Conservation (phyloP, 2,888 invertebrate species). For the Eumerus sabulonum region DNA sequence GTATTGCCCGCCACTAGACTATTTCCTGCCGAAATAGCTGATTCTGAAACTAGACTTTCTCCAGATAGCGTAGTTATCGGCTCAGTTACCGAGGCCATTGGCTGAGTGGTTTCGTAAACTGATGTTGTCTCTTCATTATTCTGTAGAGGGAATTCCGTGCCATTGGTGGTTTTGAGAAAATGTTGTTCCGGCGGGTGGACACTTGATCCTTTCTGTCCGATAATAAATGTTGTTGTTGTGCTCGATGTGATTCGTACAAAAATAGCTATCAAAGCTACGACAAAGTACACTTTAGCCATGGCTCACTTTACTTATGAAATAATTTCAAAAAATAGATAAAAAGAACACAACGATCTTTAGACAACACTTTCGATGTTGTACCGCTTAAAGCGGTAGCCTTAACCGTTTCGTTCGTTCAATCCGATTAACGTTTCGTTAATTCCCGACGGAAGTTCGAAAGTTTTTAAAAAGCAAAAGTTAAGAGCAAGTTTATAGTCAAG, state of each 20-base stretch:
- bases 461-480: neutral
- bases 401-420: constrained; percentile 29
- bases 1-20: too few species aligned
- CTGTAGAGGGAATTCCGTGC: constrained; percentile 50
- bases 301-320: neutral
- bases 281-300: constrained; percentile 23
- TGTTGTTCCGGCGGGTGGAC: constrained; percentile 51
- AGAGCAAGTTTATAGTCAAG: too few species aligned
- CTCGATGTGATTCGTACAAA: constrained; percentile 15
- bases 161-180: constrained; percentile 47
- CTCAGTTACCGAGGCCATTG: constrained; percentile 24
- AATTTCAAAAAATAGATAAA: neutral
- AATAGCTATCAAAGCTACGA: constrained; percentile 23
- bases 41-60: constrained; percentile 36
- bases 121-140: constrained; percentile 32
- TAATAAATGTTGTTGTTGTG: constrained; percentile 44
- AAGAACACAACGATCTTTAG: constrained; percentile 4
- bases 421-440: constrained; percentile 3
- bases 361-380: constrained; percentile 33
- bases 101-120: neutral
- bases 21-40: constrained; percentile 27
- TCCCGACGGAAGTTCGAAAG: neutral
- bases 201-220: constrained; percentile 24
- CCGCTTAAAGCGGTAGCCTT: constrained; percentile 58
- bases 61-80: constrained; percentile 9